Conservation (phyloP, 2,113 vertebrate species). For the Thalassoma bifasciatum region DNA sequence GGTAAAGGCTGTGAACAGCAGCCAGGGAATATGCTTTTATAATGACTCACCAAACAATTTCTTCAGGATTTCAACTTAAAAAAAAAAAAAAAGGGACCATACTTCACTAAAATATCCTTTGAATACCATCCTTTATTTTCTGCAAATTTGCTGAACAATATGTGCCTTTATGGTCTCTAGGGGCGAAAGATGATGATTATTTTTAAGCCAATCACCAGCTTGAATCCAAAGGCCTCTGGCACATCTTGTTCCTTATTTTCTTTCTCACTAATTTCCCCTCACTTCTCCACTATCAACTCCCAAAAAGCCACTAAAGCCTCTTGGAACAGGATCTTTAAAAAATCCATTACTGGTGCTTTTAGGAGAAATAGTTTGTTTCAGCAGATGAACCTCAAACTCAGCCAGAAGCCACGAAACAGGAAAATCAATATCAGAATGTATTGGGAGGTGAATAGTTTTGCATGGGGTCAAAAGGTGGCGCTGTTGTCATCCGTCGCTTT, state of each 20-base stretch:
- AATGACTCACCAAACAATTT: too few species aligned
- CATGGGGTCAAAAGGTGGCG: constrained; percentile 75
- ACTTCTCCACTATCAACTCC: neutral
- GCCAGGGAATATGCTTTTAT: too few species aligned
- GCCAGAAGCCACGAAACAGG: neutral
- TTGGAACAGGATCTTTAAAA: neutral
- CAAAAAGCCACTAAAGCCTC: neutral
- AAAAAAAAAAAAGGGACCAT: too few species aligned
- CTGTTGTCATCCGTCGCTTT: constrained; percentile 52
- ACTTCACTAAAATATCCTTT: too few species aligned
- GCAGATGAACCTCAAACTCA: neutral
- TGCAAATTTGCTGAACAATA: neutral
- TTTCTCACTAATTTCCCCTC: neutral
- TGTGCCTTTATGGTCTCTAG: neutral
- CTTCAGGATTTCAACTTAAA: too few species aligned
- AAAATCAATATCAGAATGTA: neutral
- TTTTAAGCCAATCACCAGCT: neutral
- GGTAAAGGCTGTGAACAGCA: too few species aligned
- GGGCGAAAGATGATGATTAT: neutral
- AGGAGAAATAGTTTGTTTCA: neutral
- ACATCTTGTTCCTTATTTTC: neutral
- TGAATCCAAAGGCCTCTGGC: neutral
- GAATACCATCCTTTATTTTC: neutral
- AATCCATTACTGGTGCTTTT: neutral
- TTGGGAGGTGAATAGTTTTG: constrained; percentile 7